phyloP scores from a whole-genome alignment of 1,140 invertebrate species.

The Venturia canescens region DNA sequence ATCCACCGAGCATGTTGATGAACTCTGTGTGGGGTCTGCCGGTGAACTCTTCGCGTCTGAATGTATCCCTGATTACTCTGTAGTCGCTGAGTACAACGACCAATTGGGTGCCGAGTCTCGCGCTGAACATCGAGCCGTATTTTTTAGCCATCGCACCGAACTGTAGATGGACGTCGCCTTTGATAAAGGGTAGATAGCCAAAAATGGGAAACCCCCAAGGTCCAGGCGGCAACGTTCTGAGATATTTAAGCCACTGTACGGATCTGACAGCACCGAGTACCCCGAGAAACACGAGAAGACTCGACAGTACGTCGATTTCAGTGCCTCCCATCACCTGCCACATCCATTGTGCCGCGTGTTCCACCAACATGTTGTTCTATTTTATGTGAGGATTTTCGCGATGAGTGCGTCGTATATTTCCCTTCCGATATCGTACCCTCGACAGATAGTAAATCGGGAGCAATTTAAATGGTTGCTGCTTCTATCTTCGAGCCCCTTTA shows the following conservation, averaged over 20 bases:
- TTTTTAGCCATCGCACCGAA: slow-evolving; percentile 85
- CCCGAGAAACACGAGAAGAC: slow-evolving; percentile 77
- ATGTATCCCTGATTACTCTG: slow-evolving; percentile 88
- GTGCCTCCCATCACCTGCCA: slow-evolving; percentile 57
- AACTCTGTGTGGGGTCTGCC: slow-evolving; percentile 90
- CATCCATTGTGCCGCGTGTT: slow-evolving; percentile 61
- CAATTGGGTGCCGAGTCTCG: slow-evolving; percentile 86
- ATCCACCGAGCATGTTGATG: slow-evolving; percentile 90
- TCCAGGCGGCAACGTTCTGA: slow-evolving; percentile 85
- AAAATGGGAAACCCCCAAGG: slow-evolving; percentile 90
- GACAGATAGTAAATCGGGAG: not conserved
- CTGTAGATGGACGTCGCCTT: slow-evolving; percentile 85
- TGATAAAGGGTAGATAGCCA: slow-evolving; percentile 89
- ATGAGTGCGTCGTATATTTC: not conserved
- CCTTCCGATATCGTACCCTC: not conserved
- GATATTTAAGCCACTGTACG: slow-evolving; percentile 78
- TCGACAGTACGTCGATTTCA: slow-evolving; percentile 60
- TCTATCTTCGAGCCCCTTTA: too few species aligned
- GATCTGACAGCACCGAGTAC: slow-evolving; percentile 75
- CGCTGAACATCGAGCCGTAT: slow-evolving; percentile 90
- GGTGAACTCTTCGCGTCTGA: slow-evolving; percentile 90
- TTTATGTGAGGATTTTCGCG: slow-evolving; percentile 1
- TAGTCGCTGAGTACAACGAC: slow-evolving; percentile 92
- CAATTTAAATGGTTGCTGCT: not conserved
- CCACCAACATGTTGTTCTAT: slow-evolving; percentile 64